These are phyloP conservation scores for Drosophila mulleri DNA, from an alignment of 2,888 invertebrate species.

Conservation along the genomic window DNA sequence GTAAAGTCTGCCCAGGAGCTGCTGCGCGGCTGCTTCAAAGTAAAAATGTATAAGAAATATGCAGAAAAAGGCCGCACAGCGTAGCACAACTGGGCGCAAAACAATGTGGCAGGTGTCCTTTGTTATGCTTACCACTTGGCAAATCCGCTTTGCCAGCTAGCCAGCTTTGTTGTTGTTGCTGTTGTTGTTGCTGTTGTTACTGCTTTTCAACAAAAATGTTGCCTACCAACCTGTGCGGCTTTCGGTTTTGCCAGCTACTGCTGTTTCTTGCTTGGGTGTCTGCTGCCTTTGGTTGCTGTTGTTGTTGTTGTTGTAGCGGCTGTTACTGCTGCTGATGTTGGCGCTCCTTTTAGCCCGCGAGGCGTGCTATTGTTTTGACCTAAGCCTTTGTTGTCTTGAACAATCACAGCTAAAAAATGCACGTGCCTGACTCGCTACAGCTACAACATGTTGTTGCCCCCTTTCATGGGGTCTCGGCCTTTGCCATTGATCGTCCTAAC, in stretches of 20 bases:
- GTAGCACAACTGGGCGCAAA: constrained; percentile 39
- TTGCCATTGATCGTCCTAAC: constrained; percentile 39
- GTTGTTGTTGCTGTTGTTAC: constrained; percentile 10
- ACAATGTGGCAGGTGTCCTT: constrained; percentile 79
- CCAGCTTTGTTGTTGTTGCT: constrained; percentile 20
- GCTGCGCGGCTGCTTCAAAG: constrained; percentile 59
- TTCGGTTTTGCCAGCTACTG: constrained; percentile 35
- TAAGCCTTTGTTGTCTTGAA: constrained; percentile 67
- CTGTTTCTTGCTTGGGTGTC: constrained; percentile 36
- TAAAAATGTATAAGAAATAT: constrained; percentile 76
- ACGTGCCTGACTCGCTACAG: constrained; percentile 50
- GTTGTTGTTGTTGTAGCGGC: constrained; percentile 19
- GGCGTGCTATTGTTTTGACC: constrained; percentile 56
- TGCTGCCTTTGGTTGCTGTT: constrained; percentile 44
- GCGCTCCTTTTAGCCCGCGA: constrained; percentile 37
- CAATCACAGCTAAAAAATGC: constrained; percentile 55
- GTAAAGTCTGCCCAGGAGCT: constrained; percentile 43
- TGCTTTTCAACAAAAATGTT: constrained; percentile 56
- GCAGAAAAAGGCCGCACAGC: constrained; percentile 60
- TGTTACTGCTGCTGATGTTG: constrained; percentile 25
- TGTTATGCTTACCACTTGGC: constrained; percentile 80
- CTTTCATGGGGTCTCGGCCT: constrained; percentile 23
- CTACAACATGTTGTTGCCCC: constrained; percentile 29
- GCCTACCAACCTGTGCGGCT: constrained; percentile 54
- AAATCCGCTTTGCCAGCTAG: constrained; percentile 71